Conservation (phyloP, 2,888 invertebrate species). For the Monochamus alternatus region DNA sequence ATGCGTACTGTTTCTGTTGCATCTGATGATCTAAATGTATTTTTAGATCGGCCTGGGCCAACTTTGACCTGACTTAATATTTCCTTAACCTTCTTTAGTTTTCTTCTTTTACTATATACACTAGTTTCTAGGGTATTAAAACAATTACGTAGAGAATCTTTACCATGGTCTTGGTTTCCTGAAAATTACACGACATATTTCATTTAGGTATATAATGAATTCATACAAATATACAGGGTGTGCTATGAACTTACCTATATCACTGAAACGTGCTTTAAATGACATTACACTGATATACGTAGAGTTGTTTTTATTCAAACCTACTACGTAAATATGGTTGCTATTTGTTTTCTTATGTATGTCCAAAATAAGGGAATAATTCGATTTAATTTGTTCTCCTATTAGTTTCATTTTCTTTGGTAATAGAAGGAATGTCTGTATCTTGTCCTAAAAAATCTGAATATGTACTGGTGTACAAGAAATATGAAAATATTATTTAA, state of each 20-base stretch:
- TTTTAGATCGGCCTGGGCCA: not conserved
- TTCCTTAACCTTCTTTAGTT: conserved; percentile 47
- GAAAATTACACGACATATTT: conserved; percentile 48
- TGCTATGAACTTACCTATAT: conserved; percentile 56
- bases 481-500: not conserved
- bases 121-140: conserved; percentile 55
- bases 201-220: not conserved
- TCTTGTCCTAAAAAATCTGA: conserved; percentile 45
- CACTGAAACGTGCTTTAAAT: conserved; percentile 51
- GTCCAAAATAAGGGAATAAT: conserved; percentile 50
- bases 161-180: conserved; percentile 40
- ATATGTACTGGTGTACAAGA: not conserved
- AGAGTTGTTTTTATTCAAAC: conserved; percentile 49
- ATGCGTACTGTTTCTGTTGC: not conserved
- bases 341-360: conserved; percentile 47
- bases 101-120: conserved; percentile 47
- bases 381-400: conserved; percentile 38
- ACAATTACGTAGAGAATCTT: conserved; percentile 52
- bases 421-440: conserved; percentile 39
- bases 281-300: conserved; percentile 53
- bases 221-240: conserved; percentile 28
- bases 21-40: not conserved
- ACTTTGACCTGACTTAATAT: conserved; percentile 29
- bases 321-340: conserved; percentile 53
- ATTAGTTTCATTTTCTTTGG: conserved; percentile 39